Base-by-base conservation (phyloP, 1,140 invertebrate species). In the roundworm (Caenorhabditis elegans) region DNA sequence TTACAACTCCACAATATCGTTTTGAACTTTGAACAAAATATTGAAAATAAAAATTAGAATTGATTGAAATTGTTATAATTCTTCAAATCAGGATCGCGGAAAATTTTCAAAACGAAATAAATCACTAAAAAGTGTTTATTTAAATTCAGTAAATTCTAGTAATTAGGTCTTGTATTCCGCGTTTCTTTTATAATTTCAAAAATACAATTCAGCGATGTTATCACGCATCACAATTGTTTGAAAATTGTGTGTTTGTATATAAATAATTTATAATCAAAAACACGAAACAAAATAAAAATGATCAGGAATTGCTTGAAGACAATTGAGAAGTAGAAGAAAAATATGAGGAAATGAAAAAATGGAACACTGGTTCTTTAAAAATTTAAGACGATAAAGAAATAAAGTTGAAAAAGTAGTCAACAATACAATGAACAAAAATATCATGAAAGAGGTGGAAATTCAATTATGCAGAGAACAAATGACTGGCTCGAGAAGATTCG, bases 261-360 rank as follows among this genome's bases (percentile, higher is more conserved):
- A 39, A 70, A 70, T 70, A 70, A 70, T 70, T 70, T 70, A 70
- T 70, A 31, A 10, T 43, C 1, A 11, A 24, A 34, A 22, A 11
- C 26, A 60, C n/a, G 15, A 34, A 34, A 31, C 26, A 34, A 60
- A 60, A 31, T n/a, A n/a, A n/a, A n/a, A n/a, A n/a, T n/a, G n/a
- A n/a, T n/a, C n/a, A n/a, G n/a, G n/a, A n/a, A n/a, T 70, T 34
- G 22, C 19, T 4, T 26, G 55, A 22, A 65, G 34, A 70, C 3
- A 34, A 26, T 31, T 11, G n/a, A 70, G 15, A 43, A 22, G 34
- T 17, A 34, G 60, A n/a, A n/a, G 34, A 70, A 31, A 70, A 70
- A 39, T 70, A 70, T 70, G 39, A 39, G 60, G 60, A 70, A n/a
- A 39, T 70, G 60, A 70, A n/a, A 70, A n/a, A 39, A 70, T 5